These are phyloP conservation scores for Pseudomyrmex cubaensis DNA, from an alignment of 1,140 invertebrate species.

Conservation along the genomic window DNA sequence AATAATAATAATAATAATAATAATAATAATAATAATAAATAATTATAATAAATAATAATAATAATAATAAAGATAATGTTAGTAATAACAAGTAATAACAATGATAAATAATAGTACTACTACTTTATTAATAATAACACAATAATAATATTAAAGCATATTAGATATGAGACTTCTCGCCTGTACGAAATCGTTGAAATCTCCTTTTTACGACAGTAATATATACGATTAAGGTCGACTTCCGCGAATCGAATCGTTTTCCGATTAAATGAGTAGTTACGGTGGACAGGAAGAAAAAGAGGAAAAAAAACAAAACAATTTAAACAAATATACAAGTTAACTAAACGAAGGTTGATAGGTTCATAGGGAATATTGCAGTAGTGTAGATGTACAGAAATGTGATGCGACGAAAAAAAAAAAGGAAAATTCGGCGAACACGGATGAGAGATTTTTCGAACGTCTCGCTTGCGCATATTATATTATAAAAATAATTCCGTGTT, in stretches of 20 bases:
- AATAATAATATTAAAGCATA: constrained; percentile 67
- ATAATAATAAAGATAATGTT: constrained; percentile 60
- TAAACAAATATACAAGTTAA: constrained; percentile 53
- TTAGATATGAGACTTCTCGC: constrained; percentile 63
- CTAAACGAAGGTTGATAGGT: constrained; percentile 63
- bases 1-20: too few relatives aligned
- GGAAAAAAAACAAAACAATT: background rate
- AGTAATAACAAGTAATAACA: constrained; percentile 58
- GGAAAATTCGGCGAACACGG: constrained; percentile 35
- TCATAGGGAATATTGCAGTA: constrained; percentile 65
- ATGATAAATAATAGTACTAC: constrained; percentile 59
- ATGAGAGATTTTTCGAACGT: constrained; percentile 71
- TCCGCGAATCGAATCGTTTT: constrained; percentile 53
- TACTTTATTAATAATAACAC: constrained; percentile 58
- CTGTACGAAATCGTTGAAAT: constrained; percentile 68
- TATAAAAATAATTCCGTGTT: background rate
- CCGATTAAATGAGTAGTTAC: constrained; percentile 36
- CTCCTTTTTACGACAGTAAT: constrained; percentile 64
- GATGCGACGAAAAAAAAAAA: constrained; percentile 41
- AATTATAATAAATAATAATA: constrained; percentile 62
- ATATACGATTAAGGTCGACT: constrained; percentile 54
- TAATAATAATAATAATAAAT: constrained; percentile 55
- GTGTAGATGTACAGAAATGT: constrained; percentile 69
- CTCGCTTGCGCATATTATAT: background rate
- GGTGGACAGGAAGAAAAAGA: constrained; percentile 18